phyloP scores from a whole-genome alignment of 2,888 invertebrate species.

The Euplagia quadripunctaria region DNA sequence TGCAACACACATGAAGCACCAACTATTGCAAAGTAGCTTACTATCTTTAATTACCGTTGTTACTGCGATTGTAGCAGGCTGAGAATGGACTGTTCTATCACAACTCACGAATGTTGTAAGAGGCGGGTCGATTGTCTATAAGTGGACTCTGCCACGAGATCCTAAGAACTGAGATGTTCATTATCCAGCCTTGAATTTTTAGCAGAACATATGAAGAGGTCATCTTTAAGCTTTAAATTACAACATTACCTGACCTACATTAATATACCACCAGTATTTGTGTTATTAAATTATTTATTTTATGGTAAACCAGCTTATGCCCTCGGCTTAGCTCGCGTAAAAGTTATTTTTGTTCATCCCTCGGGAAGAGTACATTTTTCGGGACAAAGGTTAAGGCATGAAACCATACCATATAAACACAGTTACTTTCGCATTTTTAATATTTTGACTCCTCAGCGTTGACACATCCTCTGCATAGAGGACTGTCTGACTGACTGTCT shows the following conservation, averaged over 20 bases:
- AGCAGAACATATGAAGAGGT: neutral
- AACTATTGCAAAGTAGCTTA: constrained; percentile 15
- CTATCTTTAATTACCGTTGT: constrained; percentile 23
- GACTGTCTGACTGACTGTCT: too few species aligned
- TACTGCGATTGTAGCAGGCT: constrained; percentile 7
- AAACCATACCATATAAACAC: too few species aligned
- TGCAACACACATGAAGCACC: constrained; percentile 5
- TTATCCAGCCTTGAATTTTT: neutral
- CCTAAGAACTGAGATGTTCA: neutral
- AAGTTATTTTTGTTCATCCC: too few species aligned
- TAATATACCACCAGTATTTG: too few species aligned
- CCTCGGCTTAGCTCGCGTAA: too few species aligned
- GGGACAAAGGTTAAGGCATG: too few species aligned
- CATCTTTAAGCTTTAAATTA: accelerated
- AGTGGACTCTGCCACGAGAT: neutral
- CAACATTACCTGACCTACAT: neutral
- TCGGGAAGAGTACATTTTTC: too few species aligned
- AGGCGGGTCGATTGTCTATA: neutral
- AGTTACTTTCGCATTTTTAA: too few species aligned
- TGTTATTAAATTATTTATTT: too few species aligned
- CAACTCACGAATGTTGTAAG: constrained; percentile 10
- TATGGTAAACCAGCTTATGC: too few species aligned
- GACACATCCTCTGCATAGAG: too few species aligned
- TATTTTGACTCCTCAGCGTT: too few species aligned
- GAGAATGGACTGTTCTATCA: constrained; percentile 12